Base-by-base conservation (phyloP, 2,888 invertebrate genomes). In the Torymus aiolomorphi region DNA sequence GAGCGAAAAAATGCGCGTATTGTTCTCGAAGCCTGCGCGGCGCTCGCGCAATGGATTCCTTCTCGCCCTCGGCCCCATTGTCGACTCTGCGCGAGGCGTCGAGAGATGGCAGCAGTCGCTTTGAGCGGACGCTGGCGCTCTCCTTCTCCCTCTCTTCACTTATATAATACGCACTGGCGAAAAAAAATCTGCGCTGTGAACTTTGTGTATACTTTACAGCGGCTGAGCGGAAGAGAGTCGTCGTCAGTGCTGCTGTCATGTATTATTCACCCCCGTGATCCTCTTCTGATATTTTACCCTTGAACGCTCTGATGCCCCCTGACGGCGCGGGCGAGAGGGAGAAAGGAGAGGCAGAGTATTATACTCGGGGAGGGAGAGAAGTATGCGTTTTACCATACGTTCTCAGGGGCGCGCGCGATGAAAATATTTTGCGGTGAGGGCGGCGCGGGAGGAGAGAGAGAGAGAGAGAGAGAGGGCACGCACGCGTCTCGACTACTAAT, bases 261-360 rank as follows among this genome's bases (percentile, higher is more conserved):
- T 86, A 88, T 88, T 88, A 88, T 88, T 88, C 88, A 88, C 84
- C 84, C 42, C 82, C 82, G 77, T 83, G 80, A 82, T 82, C 82
- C 62, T 75, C 65, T 67, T 84, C 83, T 84, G 86, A 88, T 87
- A 87, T 87, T 88, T 88, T 86, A 87, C 84, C 85, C 87, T 85
- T 86, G 87, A 87, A 88, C 84, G 87, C 85, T 86, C 85, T 85
- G 85, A 88, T 83, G 86, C 86, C 76, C 66, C 52, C 59, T 76
- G 72, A 72, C 76, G 82, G 20, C 16, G 83, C 79, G 81, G 80
- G 63, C 82, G 56, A 83, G 80, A 80, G 42, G 2, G 42, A 5
- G 63, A 49, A 54, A 20, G 61, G 49, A 49, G 61, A 20, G 61
- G 49, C n/a, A 18, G 49, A 13, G 31, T 16, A n/a, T 20, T n/a